Base-by-base conservation (phyloP, 2,113 vertebrate genomes). In the Trematomus loennbergii region DNA sequence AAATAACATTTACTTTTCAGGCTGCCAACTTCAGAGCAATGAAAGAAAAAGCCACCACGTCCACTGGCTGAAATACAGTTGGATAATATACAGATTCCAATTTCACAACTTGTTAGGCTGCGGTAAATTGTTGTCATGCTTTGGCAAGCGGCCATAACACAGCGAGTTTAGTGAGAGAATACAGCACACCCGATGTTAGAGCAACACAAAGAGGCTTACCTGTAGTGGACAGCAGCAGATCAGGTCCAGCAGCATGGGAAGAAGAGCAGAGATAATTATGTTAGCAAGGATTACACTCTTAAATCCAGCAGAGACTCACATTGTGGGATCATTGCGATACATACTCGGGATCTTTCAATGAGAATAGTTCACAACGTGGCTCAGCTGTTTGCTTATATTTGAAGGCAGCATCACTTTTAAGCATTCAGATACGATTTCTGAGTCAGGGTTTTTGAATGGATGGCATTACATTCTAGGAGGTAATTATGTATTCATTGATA, bases 41-140 rank as follows among this genome's bases (percentile, higher is more conserved):
- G 74, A 77, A 83, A 72, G 57, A 33, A 75, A 33, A 75, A 82
- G 82, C 81, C 81, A 67, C 68, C 61, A 80, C 79, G 72, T 82
- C 82, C 69, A 84, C 83, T 80, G 76, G 90, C 90, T 72, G 66
- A 50, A 86, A 79, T 75, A 75, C 86, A 86, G 77, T 76, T 80
- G 91, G 81, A 79, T 62, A 76, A 89, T 62, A n/a, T 48, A 77
- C 86, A 82, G 58, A 76, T 78, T 79, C 75, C 85, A 83, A 85
- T 92, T 93, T 89, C 86, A 84, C 77, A 88, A 93, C 83, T 84
- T 87, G 88, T 91, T 90, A 84, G 85, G 22, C 62, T 40, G 73
- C 71, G 22, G 63, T 63, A 87, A 91, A 87, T 89, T 81, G 82
- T 88, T 92, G 84, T 80, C 80, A 89, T 81, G 90, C 85, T 81